Evolutionary conservation across 2,113 vertebrate species (phyloP).

Genomic region (Okapia johnstoni): DNA sequence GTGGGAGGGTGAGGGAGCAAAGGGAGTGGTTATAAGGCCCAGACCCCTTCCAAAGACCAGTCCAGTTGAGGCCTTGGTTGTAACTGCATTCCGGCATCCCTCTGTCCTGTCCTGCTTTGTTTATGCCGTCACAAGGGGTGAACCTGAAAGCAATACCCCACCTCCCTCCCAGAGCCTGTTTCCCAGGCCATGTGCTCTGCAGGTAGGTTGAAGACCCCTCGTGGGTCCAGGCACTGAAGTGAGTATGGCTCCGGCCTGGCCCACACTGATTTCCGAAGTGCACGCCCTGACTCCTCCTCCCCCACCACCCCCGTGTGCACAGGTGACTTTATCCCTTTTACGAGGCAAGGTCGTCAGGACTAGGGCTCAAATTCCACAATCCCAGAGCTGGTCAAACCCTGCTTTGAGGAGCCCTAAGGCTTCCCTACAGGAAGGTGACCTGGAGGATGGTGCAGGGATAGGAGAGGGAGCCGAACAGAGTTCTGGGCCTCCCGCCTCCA

Average conservation of each 20-base stretch:
- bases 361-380: not conserved
- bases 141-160: not conserved
- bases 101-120: not conserved
- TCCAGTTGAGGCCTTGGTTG: not conserved
- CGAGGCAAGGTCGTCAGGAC: not conserved
- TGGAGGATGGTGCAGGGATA: not conserved
- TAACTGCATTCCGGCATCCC: rapidly evolving
- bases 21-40: not conserved
- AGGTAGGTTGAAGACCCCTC: not conserved
- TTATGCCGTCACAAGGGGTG: not conserved
- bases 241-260: not conserved
- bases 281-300: no score
- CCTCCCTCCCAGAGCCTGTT: not conserved
- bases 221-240: not conserved
- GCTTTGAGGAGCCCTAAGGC: not conserved
- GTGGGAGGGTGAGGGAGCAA: not conserved
- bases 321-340: not conserved
- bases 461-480: not conserved
- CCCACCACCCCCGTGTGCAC: rapidly evolving
- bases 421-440: not conserved
- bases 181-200: not conserved
- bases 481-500: not conserved
- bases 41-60: not conserved
- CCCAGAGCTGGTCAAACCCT: not conserved
- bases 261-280: not conserved